Base-by-base conservation (phyloP, 2,113 vertebrate species). In the Pseudois nayaur region DNA sequence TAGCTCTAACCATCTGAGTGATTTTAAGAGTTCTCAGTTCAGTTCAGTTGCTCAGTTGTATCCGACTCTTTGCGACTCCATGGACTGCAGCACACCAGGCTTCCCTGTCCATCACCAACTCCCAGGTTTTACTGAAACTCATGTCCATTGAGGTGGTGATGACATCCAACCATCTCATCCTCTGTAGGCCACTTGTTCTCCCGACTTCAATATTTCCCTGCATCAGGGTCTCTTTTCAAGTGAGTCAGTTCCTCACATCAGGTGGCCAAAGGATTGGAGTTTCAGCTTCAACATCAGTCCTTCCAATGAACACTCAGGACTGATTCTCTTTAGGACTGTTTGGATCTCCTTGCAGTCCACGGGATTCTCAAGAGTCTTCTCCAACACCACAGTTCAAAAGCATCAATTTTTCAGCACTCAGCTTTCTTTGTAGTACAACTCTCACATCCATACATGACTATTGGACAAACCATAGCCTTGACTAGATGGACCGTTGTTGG, bases 1-100 rank as follows among this genome's bases (percentile, higher is more conserved):
- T 89, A 33, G 23, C 21, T 25, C 29, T 36, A 10, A 43, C 40
- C 29, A 74, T 36, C 12, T 62, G 52, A 81, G n/a, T 1, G n/a
- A 74, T 74, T 74, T 40, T 74, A 40, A 40, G 67, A 40, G n/a
- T 40, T 74, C 67, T 40, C n/a, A 40, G 67, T 74, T 71, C 67
- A 71, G 67, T 71, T 71, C 67, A 74, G 67, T 40, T 74, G n/a
- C n/a, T 74, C 67, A 74, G 19, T 74, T 74, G n/a, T 74, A 21
- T 23, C 19, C 0, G 0, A 74, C 67, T 74, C 67, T 71, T 23
- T 71, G n/a, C 0, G 0, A 74, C 67, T 23, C 10, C 19, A n/a
- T 10, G 16, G 16, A 67, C 33, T 67, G 16, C 33, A 71, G 67
- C 10, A 71, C 10, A 40, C 10, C 10, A 40, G 33, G 67, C 19